Base-by-base conservation (phyloP, 2,113 vertebrate genomes). In the Triplophysa tibetana region DNA sequence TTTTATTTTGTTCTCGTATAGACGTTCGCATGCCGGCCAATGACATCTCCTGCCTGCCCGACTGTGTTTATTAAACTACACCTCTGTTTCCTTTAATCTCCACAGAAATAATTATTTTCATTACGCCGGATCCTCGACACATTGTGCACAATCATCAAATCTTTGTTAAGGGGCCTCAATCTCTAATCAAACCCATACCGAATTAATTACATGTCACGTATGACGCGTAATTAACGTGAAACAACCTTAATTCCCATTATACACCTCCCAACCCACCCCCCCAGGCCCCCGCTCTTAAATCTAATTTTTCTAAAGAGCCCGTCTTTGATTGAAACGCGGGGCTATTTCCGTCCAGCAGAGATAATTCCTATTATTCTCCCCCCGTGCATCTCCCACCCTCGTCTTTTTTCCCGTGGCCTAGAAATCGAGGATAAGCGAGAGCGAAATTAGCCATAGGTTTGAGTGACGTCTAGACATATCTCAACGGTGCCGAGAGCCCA, bases 181-280 rank as follows among this genome's bases (percentile, higher is more conserved):
- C 77, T 73, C 78, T 87, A 90, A 91, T 90, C 88, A 89, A 89
- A 88, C 84, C 78, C 86, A 87, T 80, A 84, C 79, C 9, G 64
- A 50, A 74, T 90, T 91, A 87, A 91, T 91, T 90, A 84, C 72
- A 87, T 86, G 85, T 84, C 83, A 86, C 82, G 85, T 86, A 87
- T 60, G 61, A 84, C 79, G 66, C 86, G 88, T 90, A 89, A 92
- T 91, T 88, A 90, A 89, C 84, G 19, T 45, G 60, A 54, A 88
- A 80, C 81, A 86, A 87, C 81, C 88, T 86, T 80, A 76, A 86
- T 89, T 87, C 75, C 1, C 83, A 82, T 81, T 81, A 84, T 75
- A 58, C 80, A 66, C 76, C 81, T 79, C 81, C 81, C 63, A 24
- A 24, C 77, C 60, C 38, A 9, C 1, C 54, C 41, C 41, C 41